phyloP scores from a whole-genome alignment of 1,140 invertebrate species.

The Brachionus rotundiformis region DNA sequence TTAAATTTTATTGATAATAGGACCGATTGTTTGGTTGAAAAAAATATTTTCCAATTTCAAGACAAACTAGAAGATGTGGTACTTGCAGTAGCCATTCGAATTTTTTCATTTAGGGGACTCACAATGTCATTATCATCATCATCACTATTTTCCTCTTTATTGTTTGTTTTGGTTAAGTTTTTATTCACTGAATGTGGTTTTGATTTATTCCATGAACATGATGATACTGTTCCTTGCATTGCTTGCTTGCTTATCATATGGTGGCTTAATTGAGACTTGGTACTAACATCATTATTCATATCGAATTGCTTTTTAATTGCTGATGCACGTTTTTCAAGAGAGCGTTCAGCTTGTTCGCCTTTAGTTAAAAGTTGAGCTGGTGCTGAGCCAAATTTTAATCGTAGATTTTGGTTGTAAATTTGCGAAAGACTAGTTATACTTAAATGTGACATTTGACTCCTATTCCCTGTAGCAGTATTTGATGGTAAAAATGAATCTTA shows the following conservation, averaged over 20 bases:
- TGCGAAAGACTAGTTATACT: slow-evolving; percentile 42
- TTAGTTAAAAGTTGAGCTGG: slow-evolving; percentile 37
- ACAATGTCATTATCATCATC: background rate
- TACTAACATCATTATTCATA: background rate
- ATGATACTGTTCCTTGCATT: slow-evolving; percentile 49
- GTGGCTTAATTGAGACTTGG: slow-evolving; percentile 38
- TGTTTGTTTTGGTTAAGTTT: background rate
- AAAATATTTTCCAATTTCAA: too few relatives aligned
- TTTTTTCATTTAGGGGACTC: slow-evolving; percentile 13
- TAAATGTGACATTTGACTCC: slow-evolving; percentile 42
- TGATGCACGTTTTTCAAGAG: slow-evolving; percentile 39
- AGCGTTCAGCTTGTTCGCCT: slow-evolving; percentile 44
- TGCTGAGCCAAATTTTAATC: slow-evolving; percentile 47
- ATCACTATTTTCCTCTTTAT: background rate
- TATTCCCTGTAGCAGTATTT: slow-evolving; percentile 31
- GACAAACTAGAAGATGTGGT: slow-evolving; percentile 40
- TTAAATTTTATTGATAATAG: too few relatives aligned
- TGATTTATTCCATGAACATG: slow-evolving; percentile 48
- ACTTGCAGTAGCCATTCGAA: background rate
- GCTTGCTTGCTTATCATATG: slow-evolving; percentile 44
- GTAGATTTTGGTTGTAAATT: slow-evolving; percentile 49
- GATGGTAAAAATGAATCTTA: slow-evolving; percentile 52
- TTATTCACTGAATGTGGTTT: background rate
- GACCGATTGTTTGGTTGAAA: too few relatives aligned
- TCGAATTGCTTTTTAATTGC: slow-evolving; percentile 42